Evolutionary conservation across 64 coral and sea anemone species (phyloP), one percentile per base, ranked within the genome.

Genomic region (Astreopora myriophthalma): DNA sequence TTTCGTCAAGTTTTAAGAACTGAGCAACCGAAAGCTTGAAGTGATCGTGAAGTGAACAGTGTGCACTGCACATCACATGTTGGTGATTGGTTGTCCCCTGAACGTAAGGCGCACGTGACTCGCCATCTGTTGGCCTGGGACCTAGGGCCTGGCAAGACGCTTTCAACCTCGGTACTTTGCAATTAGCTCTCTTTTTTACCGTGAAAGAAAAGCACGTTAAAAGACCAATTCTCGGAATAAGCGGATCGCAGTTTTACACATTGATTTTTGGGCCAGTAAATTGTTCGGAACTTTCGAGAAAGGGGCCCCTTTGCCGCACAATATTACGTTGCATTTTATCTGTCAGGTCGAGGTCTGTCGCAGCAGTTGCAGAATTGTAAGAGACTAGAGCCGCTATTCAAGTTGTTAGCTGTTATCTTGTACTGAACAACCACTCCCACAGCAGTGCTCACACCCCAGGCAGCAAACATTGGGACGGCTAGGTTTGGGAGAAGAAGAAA

Each of bases 401-500:
- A 88, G 35, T 91, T 90, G 69, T 61, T 86, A 38, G 87, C 91
- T 86, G 95, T 96, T 74, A 96, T 82, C 64, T 94, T 89, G 86
- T 87, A 94, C 73, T 96, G 95, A 30, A 96, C 63, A 32, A 73
- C 82, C 26, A 70, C 8, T 87, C 95, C 95, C 8, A 94, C 36
- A 80, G 75, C 84, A 24, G 93, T 75, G 33, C 92, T 93, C 8
- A 96, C 37, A 26, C 80, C 77, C 95, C 95, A 96, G 61, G 76
- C 71, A 69, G 80, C 73, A 71, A 96, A 96, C 91, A 96, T 75
- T 69, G 95, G 95, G 44, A 96, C 84, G 26, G 95, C 95, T 96
- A 34, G 2, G n/a, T n/a, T n/a, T n/a, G n/a, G 76, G 28, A 35
- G 1, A 40, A 22, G 16, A 92, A 19, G 32, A 60, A 85, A n/a